These are phyloP conservation scores for Caenorhabditis sinica DNA, from an alignment of 2,888 invertebrate species.

Conservation along the genomic window DNA sequence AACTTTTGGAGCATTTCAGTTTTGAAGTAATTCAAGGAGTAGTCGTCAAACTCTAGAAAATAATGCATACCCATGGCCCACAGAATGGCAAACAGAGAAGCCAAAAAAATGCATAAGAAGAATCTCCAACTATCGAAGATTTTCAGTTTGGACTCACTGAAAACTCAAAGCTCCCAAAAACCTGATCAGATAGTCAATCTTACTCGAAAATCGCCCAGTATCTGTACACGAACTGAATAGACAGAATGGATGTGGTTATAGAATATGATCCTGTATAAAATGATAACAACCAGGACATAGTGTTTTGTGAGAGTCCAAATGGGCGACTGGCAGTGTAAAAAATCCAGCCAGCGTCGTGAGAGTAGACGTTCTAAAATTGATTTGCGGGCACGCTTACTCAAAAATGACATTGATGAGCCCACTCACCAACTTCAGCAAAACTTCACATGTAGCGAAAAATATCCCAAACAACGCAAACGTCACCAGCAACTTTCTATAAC, in stretches of 20 bases:
- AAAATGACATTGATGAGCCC: background rate
- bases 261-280: background rate
- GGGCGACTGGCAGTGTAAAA: constrained; percentile 1
- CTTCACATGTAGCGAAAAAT: background rate
- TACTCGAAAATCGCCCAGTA: constrained; percentile 18
- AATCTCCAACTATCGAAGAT: background rate
- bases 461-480: background rate
- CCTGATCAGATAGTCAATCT: too few relatives aligned
- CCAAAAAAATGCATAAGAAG: background rate
- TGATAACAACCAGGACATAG: background rate
- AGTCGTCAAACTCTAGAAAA: background rate
- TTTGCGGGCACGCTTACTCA: too few relatives aligned
- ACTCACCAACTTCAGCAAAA: background rate
- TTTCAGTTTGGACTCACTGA: background rate
- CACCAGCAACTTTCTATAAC: background rate
- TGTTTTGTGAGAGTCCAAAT: background rate
- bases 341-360: constrained; percentile 13
- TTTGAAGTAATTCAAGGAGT: background rate
- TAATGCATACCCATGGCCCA: background rate
- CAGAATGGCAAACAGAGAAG: background rate
- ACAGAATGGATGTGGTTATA: background rate
- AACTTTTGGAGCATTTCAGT: background rate
- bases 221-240: constrained; percentile 5
- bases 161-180: too few relatives aligned
- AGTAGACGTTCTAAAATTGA: constrained; percentile 15